A percentile compares a stretch with the other conserved stretches of the same genome.
Conservation (phyloP, 1,140 invertebrate species). For the Macrotrachela quadricornifera region DNA sequence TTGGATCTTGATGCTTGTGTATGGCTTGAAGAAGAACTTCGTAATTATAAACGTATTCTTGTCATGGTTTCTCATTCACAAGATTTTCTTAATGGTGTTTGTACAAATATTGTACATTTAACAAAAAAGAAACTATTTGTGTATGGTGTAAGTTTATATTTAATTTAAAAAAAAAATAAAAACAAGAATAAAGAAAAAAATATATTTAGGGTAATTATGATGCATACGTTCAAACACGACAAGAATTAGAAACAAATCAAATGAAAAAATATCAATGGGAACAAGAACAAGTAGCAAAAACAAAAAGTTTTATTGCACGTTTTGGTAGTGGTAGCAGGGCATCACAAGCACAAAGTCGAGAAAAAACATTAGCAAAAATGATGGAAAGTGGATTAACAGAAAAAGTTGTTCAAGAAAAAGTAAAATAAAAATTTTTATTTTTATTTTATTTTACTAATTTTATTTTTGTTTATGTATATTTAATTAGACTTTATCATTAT, state of each 20-base stretch:
- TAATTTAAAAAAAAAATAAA: neutral
- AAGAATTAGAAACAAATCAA: conserved; percentile 90
- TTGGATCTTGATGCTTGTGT: conserved; percentile 73
- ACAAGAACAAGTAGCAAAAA: conserved; percentile 93
- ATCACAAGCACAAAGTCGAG: conserved; percentile 91
- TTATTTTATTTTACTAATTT: neutral
- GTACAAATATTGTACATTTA: conserved; percentile 92
- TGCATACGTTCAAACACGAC: conserved; percentile 66
- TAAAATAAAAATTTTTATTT: conserved; percentile 13
- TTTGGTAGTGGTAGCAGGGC: conserved; percentile 98
- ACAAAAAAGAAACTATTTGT: conserved; percentile 77
- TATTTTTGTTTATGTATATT: conserved; percentile 10
- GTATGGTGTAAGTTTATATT: conserved; percentile 49
- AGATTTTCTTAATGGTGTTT: conserved; percentile 97
- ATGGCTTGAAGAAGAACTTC: conserved; percentile 94
- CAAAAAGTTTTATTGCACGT: conserved; percentile 97
- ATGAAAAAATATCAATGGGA: conserved; percentile 99
- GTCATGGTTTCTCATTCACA: conserved; percentile 99
- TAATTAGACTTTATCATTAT: conserved; percentile 59
- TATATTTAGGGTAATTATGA: conserved; percentile 62
- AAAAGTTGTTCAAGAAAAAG: conserved; percentile 66
- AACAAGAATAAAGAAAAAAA: no score
- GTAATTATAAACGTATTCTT: conserved; percentile 82
- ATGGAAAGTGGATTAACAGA: conserved; percentile 86
- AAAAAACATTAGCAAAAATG: conserved; percentile 98